Conservation (phyloP, 2,888 invertebrate genomes). For the Microplitis deprimator region DNA sequence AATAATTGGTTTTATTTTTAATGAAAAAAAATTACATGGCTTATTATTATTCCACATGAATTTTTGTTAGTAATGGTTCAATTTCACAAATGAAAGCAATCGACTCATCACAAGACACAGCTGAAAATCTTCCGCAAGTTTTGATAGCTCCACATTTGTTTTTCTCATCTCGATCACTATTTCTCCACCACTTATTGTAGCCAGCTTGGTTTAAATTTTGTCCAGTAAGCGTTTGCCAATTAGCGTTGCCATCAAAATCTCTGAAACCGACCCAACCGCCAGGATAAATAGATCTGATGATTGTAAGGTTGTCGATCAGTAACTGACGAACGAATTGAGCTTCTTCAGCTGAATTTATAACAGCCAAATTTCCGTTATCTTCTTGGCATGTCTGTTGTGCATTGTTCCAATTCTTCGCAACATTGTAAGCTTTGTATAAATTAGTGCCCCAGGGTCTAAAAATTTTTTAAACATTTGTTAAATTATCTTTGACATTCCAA, state of each 20-base stretch:
- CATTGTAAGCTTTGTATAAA: slow-evolving; percentile 23
- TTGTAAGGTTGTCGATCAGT: neutral
- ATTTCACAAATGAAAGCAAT: slow-evolving; percentile 24
- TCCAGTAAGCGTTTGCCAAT: slow-evolving; percentile 31
- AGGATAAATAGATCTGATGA: slow-evolving; percentile 2
- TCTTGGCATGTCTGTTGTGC: slow-evolving; percentile 21
- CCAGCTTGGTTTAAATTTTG: slow-evolving; percentile 19
- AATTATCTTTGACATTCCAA: slow-evolving; percentile 1
- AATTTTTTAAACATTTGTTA: neutral
- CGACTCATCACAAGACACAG: slow-evolving; percentile 11
- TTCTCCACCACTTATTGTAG: slow-evolving; percentile 34
- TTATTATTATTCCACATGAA: too few relatives aligned
- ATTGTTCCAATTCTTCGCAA: slow-evolving; percentile 11
- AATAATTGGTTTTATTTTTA: too few relatives aligned
- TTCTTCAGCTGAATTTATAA: slow-evolving; percentile 35
- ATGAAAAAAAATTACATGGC: too few relatives aligned
- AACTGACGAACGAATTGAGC: slow-evolving; percentile 25
- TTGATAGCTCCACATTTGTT: slow-evolving; percentile 29
- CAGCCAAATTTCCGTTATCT: slow-evolving; percentile 21
- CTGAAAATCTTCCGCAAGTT: slow-evolving; percentile 29
- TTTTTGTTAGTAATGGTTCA: neutral
- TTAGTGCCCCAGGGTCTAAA: neutral
- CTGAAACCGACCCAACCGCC: slow-evolving; percentile 33
- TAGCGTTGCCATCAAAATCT: neutral
- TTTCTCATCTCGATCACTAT: neutral